Evolutionary conservation across 2,113 vertebrate genomes (phyloP).

Genomic region (Thermophis baileyi): DNA sequence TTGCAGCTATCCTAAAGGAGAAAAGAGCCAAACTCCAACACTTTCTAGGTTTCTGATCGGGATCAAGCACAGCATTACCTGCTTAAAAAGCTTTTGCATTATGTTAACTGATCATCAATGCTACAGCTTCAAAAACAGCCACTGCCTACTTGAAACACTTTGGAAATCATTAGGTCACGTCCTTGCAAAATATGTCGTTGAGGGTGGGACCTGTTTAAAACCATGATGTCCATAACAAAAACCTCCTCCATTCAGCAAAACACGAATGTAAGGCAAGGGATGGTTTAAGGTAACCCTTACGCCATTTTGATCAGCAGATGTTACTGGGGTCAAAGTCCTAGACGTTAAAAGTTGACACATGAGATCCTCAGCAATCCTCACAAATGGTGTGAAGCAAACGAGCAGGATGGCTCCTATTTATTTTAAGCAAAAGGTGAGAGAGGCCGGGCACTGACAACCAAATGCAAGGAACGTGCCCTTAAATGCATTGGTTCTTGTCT

Average conservation of each 20-base stretch:
- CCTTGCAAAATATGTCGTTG: background rate
- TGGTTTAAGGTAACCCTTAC: too few species aligned
- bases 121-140: background rate
- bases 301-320: background rate
- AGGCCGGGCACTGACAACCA: background rate
- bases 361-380: background rate
- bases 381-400: background rate
- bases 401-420: background rate
- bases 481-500: background rate
- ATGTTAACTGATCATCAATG: background rate
- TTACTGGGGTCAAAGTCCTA: background rate
- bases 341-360: background rate
- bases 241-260: background rate
- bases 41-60: background rate
- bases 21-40: background rate
- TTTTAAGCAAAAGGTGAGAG: background rate
- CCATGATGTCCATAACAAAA: background rate
- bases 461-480: background rate
- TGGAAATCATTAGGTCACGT: background rate
- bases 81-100: background rate
- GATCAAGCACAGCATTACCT: background rate
- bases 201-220: background rate
- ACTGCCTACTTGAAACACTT: background rate
- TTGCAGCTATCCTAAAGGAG: background rate
- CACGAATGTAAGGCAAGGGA: too few species aligned